Conservation (phyloP, 2,113 vertebrate genomes). For the Apeltes quadracus region DNA sequence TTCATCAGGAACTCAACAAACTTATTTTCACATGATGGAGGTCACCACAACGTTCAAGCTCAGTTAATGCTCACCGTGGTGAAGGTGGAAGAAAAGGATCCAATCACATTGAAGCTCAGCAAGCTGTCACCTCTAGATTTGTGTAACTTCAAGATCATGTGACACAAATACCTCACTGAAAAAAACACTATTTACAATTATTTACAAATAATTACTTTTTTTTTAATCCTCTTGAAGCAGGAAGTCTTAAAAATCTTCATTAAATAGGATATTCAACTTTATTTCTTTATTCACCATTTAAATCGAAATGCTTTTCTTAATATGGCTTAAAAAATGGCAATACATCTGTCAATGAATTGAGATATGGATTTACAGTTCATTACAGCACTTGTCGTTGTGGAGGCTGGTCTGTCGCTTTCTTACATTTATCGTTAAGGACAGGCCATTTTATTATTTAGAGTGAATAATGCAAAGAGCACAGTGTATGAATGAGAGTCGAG, state of each 20-base stretch:
- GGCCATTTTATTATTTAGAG: no score
- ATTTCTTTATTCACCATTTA: no score
- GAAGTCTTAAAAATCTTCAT: no score
- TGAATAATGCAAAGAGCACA: no score
- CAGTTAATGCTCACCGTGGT: not conserved
- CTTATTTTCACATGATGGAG: not conserved
- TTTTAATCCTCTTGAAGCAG: not conserved
- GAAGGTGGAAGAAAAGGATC: not conserved
- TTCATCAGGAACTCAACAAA: not conserved
- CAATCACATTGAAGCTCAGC: not conserved
- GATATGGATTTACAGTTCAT: no score
- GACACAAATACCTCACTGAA: not conserved
- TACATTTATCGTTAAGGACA: no score
- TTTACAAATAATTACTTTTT: not conserved
- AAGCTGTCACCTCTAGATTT: not conserved
- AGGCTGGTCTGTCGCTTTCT: no score
- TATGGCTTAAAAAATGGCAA: no score
- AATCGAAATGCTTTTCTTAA: no score
- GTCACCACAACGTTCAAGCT: not conserved
- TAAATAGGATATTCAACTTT: no score
- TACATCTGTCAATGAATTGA: no score
- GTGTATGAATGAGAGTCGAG: not conserved
- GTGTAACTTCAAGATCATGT: not conserved
- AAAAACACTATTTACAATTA: not conserved
- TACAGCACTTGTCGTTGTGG: no score